These are phyloP conservation scores for Caenorhabditis sinica DNA, from an alignment of 2,888 invertebrate species.

Conservation along the genomic window DNA sequence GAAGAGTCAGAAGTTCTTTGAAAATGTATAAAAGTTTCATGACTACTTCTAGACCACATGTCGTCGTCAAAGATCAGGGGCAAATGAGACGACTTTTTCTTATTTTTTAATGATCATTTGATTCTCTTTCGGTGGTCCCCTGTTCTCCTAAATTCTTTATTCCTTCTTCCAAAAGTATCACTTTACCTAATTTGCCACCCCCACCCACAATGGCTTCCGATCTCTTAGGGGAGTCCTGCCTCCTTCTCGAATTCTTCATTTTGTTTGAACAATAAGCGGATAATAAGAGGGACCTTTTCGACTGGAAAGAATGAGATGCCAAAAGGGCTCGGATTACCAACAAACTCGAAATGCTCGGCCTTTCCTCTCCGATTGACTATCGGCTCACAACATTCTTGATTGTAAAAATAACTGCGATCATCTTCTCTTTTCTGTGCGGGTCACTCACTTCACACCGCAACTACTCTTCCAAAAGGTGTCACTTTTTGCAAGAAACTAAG, in stretches of 20 bases:
- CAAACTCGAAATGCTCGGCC: conserved; percentile 40
- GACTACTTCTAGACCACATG: conserved; percentile 26
- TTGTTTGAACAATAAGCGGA: conserved; percentile 52
- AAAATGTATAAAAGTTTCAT: conserved; percentile 29
- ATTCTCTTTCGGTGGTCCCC: conserved; percentile 22
- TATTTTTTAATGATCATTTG: conserved; percentile 15
- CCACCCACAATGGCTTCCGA: conserved; percentile 56
- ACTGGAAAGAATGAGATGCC: conserved; percentile 39
- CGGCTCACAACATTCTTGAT: conserved; percentile 18
- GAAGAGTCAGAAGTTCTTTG: conserved; percentile 8
- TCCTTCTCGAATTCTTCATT: conserved; percentile 22
- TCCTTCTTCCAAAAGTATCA: conserved; percentile 35
- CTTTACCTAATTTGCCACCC: conserved; percentile 52
- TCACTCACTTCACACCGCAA: conserved; percentile 20
- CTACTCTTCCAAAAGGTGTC: conserved; percentile 48
- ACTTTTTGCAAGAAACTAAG: conserved; percentile 55
- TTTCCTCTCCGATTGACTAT: not conserved
- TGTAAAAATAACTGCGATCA: conserved; percentile 49
- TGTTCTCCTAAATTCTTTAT: conserved; percentile 6
- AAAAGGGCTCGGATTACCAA: conserved; percentile 55
- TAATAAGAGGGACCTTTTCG: conserved; percentile 35
- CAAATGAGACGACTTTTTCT: not conserved
- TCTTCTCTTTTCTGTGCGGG: conserved; percentile 20
- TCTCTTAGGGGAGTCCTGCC: conserved; percentile 20
- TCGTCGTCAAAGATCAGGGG: conserved; percentile 20